Conservation (phyloP, 2,797 vertebrate genomes). For the Falco cherrug region DNA sequence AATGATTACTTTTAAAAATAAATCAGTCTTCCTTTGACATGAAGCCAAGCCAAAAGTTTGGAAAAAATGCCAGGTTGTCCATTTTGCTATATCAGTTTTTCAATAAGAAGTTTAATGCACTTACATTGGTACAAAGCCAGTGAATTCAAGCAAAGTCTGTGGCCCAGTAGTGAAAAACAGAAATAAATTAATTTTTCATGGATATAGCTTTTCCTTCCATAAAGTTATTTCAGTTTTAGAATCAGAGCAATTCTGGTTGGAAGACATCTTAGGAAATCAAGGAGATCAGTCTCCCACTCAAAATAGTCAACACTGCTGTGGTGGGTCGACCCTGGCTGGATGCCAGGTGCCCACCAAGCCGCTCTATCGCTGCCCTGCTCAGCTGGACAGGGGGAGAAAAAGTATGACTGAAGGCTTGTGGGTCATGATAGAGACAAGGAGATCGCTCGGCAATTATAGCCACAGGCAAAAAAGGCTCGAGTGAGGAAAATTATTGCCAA, state of each 20-base stretch:
- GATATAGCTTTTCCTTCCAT: not conserved
- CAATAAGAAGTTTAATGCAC: not conserved
- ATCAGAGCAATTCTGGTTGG: not conserved
- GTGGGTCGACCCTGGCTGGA: not conserved
- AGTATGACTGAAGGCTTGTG: fast-evolving
- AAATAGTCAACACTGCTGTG: not conserved
- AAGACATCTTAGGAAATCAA: not conserved
- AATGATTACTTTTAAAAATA: not conserved
- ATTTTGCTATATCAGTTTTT: not conserved
- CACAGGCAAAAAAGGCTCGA: not conserved
- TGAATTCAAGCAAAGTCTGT: not conserved
- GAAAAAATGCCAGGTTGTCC: not conserved
- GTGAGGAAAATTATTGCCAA: not conserved
- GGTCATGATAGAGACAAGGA: not conserved
- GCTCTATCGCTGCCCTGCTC: not conserved
- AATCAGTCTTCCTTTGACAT: not conserved
- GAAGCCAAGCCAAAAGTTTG: not conserved
- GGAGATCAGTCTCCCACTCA: not conserved
- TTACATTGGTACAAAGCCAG: not conserved
- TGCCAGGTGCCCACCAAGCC: not conserved
- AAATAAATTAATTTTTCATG: not conserved
- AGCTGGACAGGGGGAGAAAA: not conserved
- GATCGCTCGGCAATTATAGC: not conserved
- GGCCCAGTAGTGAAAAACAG: not conserved
- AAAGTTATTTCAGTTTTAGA: not conserved